Percentiles rank a stretch among this genome's conserved stretches.
phyloP scores from a whole-genome alignment of 2,797 vertebrate genomes.

The Neomorphus geoffroyi region DNA sequence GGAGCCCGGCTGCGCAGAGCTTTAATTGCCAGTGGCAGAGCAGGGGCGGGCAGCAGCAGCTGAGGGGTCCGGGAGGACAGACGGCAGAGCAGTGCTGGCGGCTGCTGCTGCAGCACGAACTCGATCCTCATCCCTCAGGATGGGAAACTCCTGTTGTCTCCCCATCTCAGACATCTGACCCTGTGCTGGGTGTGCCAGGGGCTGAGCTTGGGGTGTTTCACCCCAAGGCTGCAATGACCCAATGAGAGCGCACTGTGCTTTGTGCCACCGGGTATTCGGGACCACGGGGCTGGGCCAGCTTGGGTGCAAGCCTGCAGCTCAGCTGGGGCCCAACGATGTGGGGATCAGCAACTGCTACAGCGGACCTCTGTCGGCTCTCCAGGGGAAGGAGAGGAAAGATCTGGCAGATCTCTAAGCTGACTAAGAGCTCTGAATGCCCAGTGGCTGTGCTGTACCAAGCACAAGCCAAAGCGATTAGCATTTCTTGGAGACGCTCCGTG shows the following conservation, averaged over 20 bases:
- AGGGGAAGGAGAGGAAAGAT: not conserved
- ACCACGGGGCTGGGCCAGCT: not conserved
- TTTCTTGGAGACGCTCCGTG: conserved; percentile 38
- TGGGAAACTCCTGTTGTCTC: not conserved
- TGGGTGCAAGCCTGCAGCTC: not conserved
- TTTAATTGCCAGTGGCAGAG: not conserved
- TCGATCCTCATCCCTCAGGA: not conserved
- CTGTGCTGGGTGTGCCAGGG: fast-evolving
- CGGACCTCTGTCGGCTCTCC: not conserved
- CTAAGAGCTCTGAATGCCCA: conserved; percentile 31
- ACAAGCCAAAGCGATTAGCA: conserved; percentile 53
- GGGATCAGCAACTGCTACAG: not conserved
- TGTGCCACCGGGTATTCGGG: fast-evolving
- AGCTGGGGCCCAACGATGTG: not conserved
- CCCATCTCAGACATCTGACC: not conserved
- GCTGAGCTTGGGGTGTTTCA: not conserved
- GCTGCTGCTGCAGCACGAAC: not conserved
- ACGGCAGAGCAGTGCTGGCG: not conserved
- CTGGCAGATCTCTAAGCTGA: conserved; percentile 37
- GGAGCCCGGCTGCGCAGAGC: not conserved
- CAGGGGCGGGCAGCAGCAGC: not conserved
- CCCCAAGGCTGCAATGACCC: not conserved
- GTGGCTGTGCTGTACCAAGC: conserved; percentile 16
- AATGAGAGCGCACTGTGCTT: fast-evolving
- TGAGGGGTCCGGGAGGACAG: fast-evolving